Conservation (phyloP, 1,140 invertebrate genomes). For the Caenorhabditis inopinata region DNA sequence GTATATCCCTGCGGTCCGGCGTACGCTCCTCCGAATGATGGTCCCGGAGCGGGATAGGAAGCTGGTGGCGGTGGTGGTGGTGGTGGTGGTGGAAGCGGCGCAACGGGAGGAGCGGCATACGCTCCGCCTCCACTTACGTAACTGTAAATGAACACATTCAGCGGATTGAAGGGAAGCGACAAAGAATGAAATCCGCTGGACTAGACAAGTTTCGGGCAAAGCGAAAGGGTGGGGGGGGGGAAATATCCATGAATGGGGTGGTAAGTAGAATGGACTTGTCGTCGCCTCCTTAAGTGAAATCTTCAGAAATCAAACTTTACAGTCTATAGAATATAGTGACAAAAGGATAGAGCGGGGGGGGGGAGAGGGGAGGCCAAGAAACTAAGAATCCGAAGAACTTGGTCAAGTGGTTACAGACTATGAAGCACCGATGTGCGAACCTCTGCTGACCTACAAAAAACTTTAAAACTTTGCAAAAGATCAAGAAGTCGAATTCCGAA, state of each 20-base stretch:
- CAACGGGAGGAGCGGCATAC: conserved; percentile 22
- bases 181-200: not conserved
- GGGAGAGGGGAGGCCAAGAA: not conserved
- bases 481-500: no score
- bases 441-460: no score
- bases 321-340: not conserved
- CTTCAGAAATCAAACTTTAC: no score
- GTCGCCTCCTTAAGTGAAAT: not conserved
- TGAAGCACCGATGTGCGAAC: no score
- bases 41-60: not conserved
- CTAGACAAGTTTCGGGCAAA: not conserved
- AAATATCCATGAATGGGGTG: conserved; percentile 2
- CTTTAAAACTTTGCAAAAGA: no score
- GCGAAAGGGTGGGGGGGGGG: not conserved
- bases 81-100: conserved; percentile 30
- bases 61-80: conserved; percentile 26
- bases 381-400: not conserved
- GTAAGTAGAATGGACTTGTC: conserved; percentile 27
- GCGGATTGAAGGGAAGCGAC: not conserved
- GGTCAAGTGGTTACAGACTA: not conserved
- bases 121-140: conserved; percentile 27
- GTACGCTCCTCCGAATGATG: not conserved
- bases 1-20: no score
- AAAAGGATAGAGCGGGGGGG: not conserved
- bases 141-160: not conserved